Evolutionary conservation across 2,888 invertebrate genomes (phyloP).

Genomic region (Oscheius myriophilus): DNA sequence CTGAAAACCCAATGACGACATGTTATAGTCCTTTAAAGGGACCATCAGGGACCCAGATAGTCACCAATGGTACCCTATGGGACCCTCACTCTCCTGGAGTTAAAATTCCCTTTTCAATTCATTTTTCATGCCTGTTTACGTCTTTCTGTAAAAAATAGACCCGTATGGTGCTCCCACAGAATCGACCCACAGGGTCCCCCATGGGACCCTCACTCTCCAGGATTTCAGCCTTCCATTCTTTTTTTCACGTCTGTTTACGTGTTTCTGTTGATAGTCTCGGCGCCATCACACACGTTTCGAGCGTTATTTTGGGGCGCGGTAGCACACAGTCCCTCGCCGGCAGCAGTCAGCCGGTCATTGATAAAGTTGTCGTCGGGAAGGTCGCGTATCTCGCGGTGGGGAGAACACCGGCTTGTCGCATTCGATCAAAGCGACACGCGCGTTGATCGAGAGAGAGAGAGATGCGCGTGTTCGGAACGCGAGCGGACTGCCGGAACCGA

Average conservation of each 20-base stretch:
- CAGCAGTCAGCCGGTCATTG: conserved; percentile 18
- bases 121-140: too few species aligned
- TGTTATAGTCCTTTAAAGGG: too few species aligned
- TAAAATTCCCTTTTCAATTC: too few species aligned
- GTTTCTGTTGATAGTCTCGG: neutral
- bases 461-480: conserved; percentile 15
- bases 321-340: neutral
- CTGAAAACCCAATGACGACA: too few species aligned
- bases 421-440: conserved; percentile 33
- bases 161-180: too few species aligned
- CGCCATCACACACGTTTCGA: neutral
- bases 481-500: conserved; percentile 19
- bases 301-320: neutral
- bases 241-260: conserved; percentile 7
- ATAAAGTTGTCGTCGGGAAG: conserved; percentile 20
- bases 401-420: conserved; percentile 31
- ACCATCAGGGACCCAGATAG: too few species aligned
- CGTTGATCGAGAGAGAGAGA: conserved; percentile 22
- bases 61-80: too few species aligned
- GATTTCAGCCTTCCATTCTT: too few species aligned
- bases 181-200: too few species aligned
- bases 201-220: too few species aligned
- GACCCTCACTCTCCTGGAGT: too few species aligned
- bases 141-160: too few species aligned
- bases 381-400: neutral